Evolutionary conservation across 2,888 invertebrate species (phyloP).

Genomic region (Torymus aiolomorphi): DNA sequence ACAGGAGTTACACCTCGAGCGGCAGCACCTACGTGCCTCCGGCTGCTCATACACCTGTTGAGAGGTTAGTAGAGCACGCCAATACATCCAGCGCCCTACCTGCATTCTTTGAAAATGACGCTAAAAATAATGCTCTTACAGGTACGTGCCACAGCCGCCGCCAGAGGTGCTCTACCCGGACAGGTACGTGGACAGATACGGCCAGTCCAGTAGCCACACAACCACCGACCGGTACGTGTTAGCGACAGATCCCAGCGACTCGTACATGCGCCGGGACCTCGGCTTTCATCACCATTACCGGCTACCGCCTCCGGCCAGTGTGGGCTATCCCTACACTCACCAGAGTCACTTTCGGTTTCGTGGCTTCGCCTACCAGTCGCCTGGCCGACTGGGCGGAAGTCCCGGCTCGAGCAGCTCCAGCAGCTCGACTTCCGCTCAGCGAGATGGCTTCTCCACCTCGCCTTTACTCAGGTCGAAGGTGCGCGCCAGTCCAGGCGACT

Average conservation of each 20-base stretch:
- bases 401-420: constrained; percentile 77
- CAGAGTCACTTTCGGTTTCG: constrained; percentile 73
- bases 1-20: constrained; percentile 66
- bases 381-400: constrained; percentile 72
- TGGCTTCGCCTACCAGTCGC: constrained; percentile 73
- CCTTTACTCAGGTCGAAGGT: constrained; percentile 74
- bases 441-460: constrained; percentile 73
- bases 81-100: too few relatives aligned
- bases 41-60: constrained; percentile 85
- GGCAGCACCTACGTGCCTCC: constrained; percentile 79
- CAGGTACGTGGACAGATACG: constrained; percentile 77
- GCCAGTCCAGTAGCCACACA: constrained; percentile 83
- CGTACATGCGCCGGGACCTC: constrained; percentile 79
- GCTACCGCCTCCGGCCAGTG: constrained; percentile 75
- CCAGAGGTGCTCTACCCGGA: constrained; percentile 73
- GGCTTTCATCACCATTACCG: constrained; percentile 79
- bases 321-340: constrained; percentile 60
- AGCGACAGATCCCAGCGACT: constrained; percentile 76
- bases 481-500: constrained; percentile 65
- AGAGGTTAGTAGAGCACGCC: constrained; percentile 73
- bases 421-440: constrained; percentile 76
- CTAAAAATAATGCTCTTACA: constrained; percentile 20
- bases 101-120: too few relatives aligned
- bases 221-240: constrained; percentile 85
- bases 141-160: constrained; percentile 80